Conservation (phyloP, 2,888 invertebrate genomes). For the Mythimna loreyi region DNA sequence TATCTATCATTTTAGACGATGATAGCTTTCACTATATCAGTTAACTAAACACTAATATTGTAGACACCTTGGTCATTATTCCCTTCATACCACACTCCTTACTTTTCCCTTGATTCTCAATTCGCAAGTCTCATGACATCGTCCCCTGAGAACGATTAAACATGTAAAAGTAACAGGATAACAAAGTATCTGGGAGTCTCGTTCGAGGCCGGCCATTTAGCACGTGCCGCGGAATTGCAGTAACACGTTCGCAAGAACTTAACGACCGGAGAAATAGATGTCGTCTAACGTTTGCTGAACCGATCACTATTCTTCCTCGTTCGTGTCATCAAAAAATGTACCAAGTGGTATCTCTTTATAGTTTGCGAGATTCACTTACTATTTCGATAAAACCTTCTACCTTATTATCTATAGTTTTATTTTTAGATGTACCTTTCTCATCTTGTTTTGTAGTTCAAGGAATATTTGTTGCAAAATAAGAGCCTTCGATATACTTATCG, state of each 20-base stretch:
- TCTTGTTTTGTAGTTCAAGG: not conserved
- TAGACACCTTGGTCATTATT: not conserved
- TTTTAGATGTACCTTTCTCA: not conserved
- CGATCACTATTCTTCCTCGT: slow-evolving; percentile 59
- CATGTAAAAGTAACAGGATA: slow-evolving; percentile 89
- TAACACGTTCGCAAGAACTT: slow-evolving; percentile 86
- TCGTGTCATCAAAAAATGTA: slow-evolving; percentile 33
- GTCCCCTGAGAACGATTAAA: slow-evolving; percentile 87
- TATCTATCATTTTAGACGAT: not conserved
- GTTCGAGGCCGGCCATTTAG: slow-evolving; percentile 85
- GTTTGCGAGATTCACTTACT: not conserved
- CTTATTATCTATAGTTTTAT: too few species aligned
- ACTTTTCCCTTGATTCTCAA: slow-evolving; percentile 64
- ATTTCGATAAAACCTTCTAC: not conserved
- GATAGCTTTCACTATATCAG: not conserved
- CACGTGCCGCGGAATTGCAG: slow-evolving; percentile 84
- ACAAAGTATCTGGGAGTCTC: slow-evolving; percentile 85
- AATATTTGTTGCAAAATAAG: not conserved
- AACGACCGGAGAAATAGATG: slow-evolving; percentile 79
- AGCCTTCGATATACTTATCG: not conserved
- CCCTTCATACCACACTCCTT: slow-evolving; percentile 20
- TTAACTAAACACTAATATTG: not conserved
- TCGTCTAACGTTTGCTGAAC: slow-evolving; percentile 60
- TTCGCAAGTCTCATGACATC: slow-evolving; percentile 60
- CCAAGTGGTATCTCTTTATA: not conserved